phyloP scores from a whole-genome alignment of 2,888 invertebrate species.

The Argyresthia albistria region DNA sequence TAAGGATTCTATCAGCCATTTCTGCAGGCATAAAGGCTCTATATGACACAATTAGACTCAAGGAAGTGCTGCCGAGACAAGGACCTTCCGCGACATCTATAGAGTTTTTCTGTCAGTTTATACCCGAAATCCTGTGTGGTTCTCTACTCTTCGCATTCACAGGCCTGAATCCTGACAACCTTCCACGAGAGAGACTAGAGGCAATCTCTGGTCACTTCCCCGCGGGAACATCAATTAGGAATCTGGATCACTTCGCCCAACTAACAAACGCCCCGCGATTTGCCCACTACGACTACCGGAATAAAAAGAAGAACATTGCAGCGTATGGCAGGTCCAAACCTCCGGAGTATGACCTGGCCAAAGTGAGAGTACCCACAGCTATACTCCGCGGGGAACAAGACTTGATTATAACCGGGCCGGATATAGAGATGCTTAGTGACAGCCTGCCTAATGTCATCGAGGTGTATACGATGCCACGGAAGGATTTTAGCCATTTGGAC shows the following conservation, averaged over 20 bases:
- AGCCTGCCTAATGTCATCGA: not conserved
- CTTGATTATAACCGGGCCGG: not conserved
- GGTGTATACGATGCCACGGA: not conserved
- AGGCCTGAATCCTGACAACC: not conserved
- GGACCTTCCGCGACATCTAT: not conserved
- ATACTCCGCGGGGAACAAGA: not conserved
- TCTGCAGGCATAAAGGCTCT: slow-evolving; percentile 5
- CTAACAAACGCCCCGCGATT: not conserved
- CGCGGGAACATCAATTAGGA: not conserved
- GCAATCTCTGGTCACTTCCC: not conserved
- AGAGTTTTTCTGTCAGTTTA: not conserved
- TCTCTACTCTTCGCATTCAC: not conserved
- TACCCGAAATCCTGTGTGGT: not conserved
- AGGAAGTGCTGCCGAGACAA: not conserved
- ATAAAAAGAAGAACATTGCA: not conserved
- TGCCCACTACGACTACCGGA: not conserved
- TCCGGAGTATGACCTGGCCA: not conserved
- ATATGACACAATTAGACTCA: not conserved
- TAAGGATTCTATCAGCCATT: slow-evolving; percentile 7
- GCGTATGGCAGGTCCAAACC: not conserved
- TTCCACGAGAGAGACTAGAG: not conserved
- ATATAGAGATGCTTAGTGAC: not conserved
- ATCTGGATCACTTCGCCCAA: not conserved
- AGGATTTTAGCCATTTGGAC: not conserved
- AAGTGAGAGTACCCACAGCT: not conserved